These are phyloP conservation scores for Tigriopus japonicus DNA, from an alignment of 1,140 invertebrate species.

Conservation along the genomic window DNA sequence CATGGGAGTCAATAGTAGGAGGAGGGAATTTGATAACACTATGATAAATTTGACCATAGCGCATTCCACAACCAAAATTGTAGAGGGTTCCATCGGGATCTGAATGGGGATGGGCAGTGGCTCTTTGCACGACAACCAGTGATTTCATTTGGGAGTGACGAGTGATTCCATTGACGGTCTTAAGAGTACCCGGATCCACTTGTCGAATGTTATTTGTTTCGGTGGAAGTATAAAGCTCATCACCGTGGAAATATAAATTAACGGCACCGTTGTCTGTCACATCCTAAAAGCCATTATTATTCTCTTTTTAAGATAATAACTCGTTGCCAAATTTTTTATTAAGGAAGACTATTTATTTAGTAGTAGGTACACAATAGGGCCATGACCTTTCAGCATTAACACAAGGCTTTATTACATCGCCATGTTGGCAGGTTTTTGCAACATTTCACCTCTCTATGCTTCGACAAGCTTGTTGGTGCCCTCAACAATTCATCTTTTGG, in stretches of 20 bases:
- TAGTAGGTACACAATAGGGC: too few relatives aligned
- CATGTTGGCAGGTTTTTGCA: too few relatives aligned
- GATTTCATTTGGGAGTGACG: slow-evolving; percentile 8
- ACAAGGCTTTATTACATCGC: too few relatives aligned
- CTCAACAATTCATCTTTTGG: too few relatives aligned
- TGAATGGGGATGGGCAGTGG: slow-evolving; percentile 24
- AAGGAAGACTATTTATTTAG: too few relatives aligned
- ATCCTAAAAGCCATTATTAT: not conserved
- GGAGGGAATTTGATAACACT: slow-evolving; percentile 16
- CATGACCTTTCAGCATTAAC: too few relatives aligned
- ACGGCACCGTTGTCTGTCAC: slow-evolving; percentile 25
- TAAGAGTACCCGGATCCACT: slow-evolving; percentile 26
- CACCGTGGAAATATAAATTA: slow-evolving; percentile 15
- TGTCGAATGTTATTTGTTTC: slow-evolving; percentile 25
- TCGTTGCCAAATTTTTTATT: too few relatives aligned
- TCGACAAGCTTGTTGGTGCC: too few relatives aligned
- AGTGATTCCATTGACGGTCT: slow-evolving; percentile 8
- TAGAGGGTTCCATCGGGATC: slow-evolving; percentile 22
- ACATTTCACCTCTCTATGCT: too few relatives aligned
- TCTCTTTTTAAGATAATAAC: too few relatives aligned
- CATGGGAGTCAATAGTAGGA: slow-evolving; percentile 10
- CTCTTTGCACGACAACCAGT: slow-evolving; percentile 19
- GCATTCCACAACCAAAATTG: slow-evolving; percentile 18
- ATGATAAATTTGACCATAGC: slow-evolving; percentile 10
- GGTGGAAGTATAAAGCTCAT: slow-evolving; percentile 27